Conservation (phyloP, 35 echinoderm and acorn worm species). For the Acanthaster planci region DNA sequence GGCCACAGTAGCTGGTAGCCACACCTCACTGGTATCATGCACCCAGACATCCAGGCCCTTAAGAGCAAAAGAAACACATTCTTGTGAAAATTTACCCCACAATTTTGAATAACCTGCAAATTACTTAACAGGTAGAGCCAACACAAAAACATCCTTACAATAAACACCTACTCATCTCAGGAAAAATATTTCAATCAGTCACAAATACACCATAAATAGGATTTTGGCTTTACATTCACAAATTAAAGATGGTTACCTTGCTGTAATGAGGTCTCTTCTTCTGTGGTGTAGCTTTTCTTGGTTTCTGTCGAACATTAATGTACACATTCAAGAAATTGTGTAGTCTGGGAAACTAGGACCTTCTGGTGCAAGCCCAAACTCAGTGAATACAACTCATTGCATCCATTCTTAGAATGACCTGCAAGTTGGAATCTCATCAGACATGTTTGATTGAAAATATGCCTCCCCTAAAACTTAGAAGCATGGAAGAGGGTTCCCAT, state of each 20-base stretch:
- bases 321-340: too few species aligned
- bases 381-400: not conserved
- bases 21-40: constrained; percentile 27
- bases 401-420: not conserved
- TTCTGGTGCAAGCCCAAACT: too few species aligned
- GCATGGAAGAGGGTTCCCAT: not conserved
- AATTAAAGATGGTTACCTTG: too few species aligned
- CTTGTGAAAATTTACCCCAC: not conserved
- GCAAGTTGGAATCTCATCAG: not conserved
- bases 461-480: not conserved
- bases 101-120: not conserved
- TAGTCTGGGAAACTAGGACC: too few species aligned
- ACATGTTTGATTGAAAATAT: not conserved
- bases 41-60: constrained; percentile 56
- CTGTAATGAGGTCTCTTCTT: constrained; percentile 8
- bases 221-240: too few species aligned
- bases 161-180: not conserved
- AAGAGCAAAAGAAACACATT: not conserved
- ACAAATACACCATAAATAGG: not conserved
- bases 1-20: constrained; percentile 25
- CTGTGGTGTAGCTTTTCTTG: constrained; percentile 5
- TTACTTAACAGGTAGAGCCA: not conserved
- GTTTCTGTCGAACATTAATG: constrained; percentile 5
- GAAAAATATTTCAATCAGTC: not conserved
- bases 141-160: too few species aligned